phyloP scores from a whole-genome alignment of 2,113 vertebrate species.

The Columba janthina region DNA sequence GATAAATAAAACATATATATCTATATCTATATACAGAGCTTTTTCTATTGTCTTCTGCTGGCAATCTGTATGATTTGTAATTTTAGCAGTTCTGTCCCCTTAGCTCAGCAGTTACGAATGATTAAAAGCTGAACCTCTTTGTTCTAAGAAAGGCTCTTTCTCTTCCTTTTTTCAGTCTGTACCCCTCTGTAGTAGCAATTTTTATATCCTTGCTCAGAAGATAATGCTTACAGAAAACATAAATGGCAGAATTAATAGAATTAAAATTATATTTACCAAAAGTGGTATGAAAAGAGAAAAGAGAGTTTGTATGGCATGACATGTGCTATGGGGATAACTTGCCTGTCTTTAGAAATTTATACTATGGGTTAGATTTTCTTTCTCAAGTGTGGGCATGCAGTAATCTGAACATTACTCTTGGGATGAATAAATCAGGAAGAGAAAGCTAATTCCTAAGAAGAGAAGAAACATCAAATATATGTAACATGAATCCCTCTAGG shows the following conservation, averaged over 20 bases:
- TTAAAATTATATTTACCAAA: background rate
- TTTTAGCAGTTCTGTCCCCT: background rate
- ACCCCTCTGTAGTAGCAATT: background rate
- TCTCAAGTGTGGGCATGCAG: background rate
- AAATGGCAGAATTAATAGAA: background rate
- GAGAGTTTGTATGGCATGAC: background rate
- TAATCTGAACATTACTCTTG: slow-evolving; percentile 15
- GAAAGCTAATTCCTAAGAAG: slow-evolving; percentile 42
- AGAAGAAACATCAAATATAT: slow-evolving; percentile 39
- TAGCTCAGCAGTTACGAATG: background rate
- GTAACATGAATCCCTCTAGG: slow-evolving; percentile 43
- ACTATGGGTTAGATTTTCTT: background rate
- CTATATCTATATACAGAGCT: background rate
- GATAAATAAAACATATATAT: background rate
- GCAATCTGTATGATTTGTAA: background rate
- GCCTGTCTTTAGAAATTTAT: background rate
- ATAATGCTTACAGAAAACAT: background rate
- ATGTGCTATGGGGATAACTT: background rate
- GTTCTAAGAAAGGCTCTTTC: background rate
- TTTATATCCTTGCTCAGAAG: background rate
- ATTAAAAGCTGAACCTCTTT: background rate
- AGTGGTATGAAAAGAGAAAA: background rate
- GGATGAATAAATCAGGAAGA: slow-evolving; percentile 25
- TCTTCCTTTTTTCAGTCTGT: background rate
- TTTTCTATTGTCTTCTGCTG: background rate